These are phyloP conservation scores for Hippopotamus amphibius DNA, from an alignment of 2,113 vertebrate species.

Conservation along the genomic window DNA sequence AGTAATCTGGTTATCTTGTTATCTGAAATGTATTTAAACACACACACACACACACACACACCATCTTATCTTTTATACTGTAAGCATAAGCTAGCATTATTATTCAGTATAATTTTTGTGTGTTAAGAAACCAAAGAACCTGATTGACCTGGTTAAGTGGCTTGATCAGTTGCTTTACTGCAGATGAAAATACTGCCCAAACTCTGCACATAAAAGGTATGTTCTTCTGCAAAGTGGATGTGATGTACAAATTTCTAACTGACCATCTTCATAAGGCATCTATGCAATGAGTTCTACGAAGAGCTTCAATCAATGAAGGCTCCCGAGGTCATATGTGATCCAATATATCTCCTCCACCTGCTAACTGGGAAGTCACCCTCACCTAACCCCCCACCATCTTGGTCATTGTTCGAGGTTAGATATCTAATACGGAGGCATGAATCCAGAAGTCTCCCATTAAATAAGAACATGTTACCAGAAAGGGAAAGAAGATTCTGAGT, in stretches of 20 bases:
- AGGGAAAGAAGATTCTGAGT: neutral
- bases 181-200: neutral
- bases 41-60: neutral
- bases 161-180: neutral
- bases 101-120: slow-evolving; percentile 21
- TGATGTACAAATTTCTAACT: neutral
- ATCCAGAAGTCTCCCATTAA: neutral
- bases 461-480: neutral
- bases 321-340: neutral
- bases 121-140: neutral
- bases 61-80: slow-evolving; percentile 17
- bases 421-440: neutral
- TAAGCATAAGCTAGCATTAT: neutral
- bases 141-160: neutral
- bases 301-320: neutral
- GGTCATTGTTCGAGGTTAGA: neutral
- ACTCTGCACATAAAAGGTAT: neutral
- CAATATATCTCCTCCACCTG: neutral
- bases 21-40: slow-evolving; percentile 49
- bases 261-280: neutral
- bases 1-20: neutral
- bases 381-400: neutral
- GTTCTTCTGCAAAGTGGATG: neutral
- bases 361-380: neutral
- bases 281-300: neutral